Conservation (phyloP, 2,113 vertebrate genomes). For the Hyla sarda region DNA sequence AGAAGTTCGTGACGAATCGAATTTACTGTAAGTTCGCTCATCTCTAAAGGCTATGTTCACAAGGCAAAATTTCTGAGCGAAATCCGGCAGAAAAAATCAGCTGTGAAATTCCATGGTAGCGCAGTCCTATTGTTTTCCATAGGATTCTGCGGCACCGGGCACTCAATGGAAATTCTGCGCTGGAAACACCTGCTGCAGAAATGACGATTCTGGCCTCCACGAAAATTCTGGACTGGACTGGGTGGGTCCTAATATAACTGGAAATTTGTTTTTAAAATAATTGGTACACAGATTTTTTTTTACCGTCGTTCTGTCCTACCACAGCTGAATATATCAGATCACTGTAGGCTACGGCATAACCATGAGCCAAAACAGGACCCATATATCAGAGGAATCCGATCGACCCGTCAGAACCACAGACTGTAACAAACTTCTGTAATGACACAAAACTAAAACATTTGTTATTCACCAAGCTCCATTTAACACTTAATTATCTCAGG, state of each 20-base stretch:
- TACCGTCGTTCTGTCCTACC: no score
- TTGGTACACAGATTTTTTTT: not conserved
- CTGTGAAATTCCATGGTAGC: no score
- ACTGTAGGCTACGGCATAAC: not conserved
- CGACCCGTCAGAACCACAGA: not conserved
- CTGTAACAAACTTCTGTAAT: slow-evolving; percentile 5
- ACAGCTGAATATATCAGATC: not conserved
- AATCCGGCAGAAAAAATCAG: no score
- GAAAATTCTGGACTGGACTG: not conserved
- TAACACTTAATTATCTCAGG: slow-evolving; percentile 24
- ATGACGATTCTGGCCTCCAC: no score
- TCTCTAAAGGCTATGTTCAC: no score
- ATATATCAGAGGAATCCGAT: not conserved
- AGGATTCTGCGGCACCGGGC: no score
- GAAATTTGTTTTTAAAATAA: not conserved
- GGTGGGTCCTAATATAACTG: not conserved
- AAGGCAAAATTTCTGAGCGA: no score
- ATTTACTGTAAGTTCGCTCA: no score
- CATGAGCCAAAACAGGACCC: not conserved
- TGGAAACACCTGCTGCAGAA: no score
- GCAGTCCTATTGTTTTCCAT: no score
- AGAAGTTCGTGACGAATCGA: no score
- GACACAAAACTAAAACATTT: slow-evolving; percentile 27
- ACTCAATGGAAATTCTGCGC: no score
- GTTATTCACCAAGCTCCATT: slow-evolving; percentile 35